Percentiles rank a stretch among this genome's conserved stretches.
These are phyloP conservation scores for Drosophila suboccidentalis DNA, from an alignment of 2,888 invertebrate species.

Conservation along the genomic window DNA sequence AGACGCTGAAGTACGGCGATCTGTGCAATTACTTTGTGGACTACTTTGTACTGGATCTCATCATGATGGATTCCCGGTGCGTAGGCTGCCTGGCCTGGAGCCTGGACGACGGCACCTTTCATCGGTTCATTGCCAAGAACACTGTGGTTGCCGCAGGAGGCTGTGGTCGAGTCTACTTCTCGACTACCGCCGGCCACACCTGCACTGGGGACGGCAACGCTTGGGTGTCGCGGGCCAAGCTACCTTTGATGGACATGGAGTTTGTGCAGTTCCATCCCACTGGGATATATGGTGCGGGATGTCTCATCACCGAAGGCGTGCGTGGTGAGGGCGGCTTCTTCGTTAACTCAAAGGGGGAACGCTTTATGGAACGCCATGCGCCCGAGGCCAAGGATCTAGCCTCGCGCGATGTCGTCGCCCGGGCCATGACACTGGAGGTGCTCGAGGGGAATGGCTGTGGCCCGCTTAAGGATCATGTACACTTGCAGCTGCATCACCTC, in stretches of 20 bases:
- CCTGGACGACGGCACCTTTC: slow-evolving; percentile 97
- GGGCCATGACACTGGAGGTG: slow-evolving; percentile 98
- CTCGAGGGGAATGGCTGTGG: slow-evolving; percentile 98
- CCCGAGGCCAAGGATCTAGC: slow-evolving; percentile 99
- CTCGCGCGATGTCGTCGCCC: slow-evolving; percentile 97
- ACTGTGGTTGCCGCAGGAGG: slow-evolving; percentile 94
- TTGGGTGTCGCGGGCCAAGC: slow-evolving; percentile 96
- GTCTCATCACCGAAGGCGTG: slow-evolving; percentile 98
- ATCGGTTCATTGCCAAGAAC: slow-evolving; percentile 89
- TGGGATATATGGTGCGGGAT: slow-evolving; percentile 98
- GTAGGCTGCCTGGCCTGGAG: slow-evolving; percentile 96
- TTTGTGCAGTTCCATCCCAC: slow-evolving; percentile 99
- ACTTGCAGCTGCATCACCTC: slow-evolving; percentile 96
- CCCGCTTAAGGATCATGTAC: slow-evolving; percentile 97
- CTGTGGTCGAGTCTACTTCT: slow-evolving; percentile 96
- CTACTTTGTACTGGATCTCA: slow-evolving; percentile 97
- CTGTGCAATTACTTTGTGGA: slow-evolving; percentile 99
- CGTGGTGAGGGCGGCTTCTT: slow-evolving; percentile 98
- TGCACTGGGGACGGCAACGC: slow-evolving; percentile 99
- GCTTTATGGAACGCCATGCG: slow-evolving; percentile 99
- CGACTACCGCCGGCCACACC: slow-evolving; percentile 99
- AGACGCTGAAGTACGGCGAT: slow-evolving; percentile 96
- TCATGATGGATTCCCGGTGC: slow-evolving; percentile 97
- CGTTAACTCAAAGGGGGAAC: slow-evolving; percentile 97
- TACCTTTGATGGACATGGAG: slow-evolving; percentile 98